Evolutionary conservation across 2,797 vertebrate species (phyloP), one percentile per base, ranked within the genome.

Genomic region (Synaphobranchus kaupii): DNA sequence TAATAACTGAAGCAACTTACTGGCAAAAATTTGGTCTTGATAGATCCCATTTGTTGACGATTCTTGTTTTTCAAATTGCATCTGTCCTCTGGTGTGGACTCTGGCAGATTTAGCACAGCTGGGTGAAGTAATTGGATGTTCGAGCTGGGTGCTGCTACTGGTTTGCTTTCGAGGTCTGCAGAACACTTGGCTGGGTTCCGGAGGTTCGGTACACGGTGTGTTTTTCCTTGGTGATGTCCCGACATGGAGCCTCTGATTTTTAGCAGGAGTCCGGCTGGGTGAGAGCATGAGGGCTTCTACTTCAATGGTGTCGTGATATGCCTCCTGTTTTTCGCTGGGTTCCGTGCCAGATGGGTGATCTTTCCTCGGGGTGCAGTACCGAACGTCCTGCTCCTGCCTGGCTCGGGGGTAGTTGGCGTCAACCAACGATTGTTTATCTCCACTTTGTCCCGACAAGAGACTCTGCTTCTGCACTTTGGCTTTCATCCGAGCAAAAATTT

Each of bases 401-500:
- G 47, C 58, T n/a, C 63, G 20, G 60, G 48, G 48, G n/a, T 48
- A 52, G 25, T 47, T 20, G 17, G 66, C n/a, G 0, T 87, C 50
- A 0, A 68, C 78, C 47, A 22, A 68, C 1, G 28, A n/a, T 1
- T 22, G 66, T 8, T 22, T 12, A 4, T 44, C 63, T 25, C 44
- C 44, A 71, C 63, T n/a, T 68, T 60, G 63, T 50, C 17, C 83
- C 44, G 48, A 84, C 84, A 52, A 20, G n/a, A 84, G 48, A 54
- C 81, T 87, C 47, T 93, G 90, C 60, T n/a, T 91, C 71, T 92
- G 88, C 7, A 96, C 91, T 89, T 92, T 95, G 1, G 93, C 93
- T 85, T 96, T 96, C 1, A 97, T 88, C 84, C 91, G 94, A 0
- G 96, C 95, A 87, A 97, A 97, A 0, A 96, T 89, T 86, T 95